A percentile compares a stretch with the other conserved stretches of the same genome.
Conservation (phyloP, 2,113 vertebrate genomes). For the Callorhinus ursinus region DNA sequence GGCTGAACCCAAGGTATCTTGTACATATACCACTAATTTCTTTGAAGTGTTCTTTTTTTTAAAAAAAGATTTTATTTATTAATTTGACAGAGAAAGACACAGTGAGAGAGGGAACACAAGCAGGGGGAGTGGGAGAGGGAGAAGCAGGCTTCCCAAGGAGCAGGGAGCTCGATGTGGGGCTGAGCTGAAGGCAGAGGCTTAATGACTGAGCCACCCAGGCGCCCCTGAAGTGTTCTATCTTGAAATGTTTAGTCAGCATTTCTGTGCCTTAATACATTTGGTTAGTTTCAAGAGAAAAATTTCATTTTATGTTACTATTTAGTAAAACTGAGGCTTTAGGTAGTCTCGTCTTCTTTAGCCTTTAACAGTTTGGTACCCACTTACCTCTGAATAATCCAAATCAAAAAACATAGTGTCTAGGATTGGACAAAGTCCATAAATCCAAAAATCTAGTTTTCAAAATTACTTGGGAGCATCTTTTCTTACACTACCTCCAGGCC, state of each 20-base stretch:
- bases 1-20: neutral
- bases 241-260: neutral
- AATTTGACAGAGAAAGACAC: too few relatives aligned
- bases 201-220: too few relatives aligned
- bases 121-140: too few relatives aligned
- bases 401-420: neutral
- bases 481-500: neutral
- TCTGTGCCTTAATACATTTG: neutral
- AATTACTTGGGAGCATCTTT: neutral
- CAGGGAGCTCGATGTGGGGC: too few relatives aligned
- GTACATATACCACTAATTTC: neutral
- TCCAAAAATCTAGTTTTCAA: neutral
- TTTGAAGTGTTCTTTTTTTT: neutral
- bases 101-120: too few relatives aligned
- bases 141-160: too few relatives aligned
- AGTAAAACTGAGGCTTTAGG: neutral
- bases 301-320: neutral
- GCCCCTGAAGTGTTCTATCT: neutral
- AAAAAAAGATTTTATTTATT: too few relatives aligned
- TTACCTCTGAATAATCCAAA: constrained; percentile 14
- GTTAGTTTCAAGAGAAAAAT: neutral
- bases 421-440: neutral
- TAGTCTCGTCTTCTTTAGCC: neutral
- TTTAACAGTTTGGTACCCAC: neutral
- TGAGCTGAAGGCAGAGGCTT: too few relatives aligned